Conservation (phyloP, 2,888 invertebrate genomes). For the Dasysyrphus tricinctus region DNA sequence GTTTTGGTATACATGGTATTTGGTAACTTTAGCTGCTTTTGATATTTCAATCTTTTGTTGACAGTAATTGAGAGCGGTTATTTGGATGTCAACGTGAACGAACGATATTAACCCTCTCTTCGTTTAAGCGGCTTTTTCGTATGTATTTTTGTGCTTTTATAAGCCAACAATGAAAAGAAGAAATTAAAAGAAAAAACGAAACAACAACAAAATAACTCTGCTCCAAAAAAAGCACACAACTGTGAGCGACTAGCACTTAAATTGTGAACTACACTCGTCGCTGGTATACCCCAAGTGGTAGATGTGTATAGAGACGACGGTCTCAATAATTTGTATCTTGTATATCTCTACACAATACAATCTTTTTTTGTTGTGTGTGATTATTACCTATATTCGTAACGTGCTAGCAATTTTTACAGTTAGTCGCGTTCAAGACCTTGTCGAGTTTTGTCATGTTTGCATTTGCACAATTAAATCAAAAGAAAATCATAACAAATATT, state of each 20-base stretch:
- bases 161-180: conserved; percentile 18
- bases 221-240: conserved; percentile 55
- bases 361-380: conserved; percentile 57
- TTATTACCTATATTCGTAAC: conserved; percentile 82
- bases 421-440: conserved; percentile 84
- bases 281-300: conserved; percentile 63
- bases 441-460: conserved; percentile 83
- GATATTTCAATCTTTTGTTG: conserved; percentile 48
- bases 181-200: background rate
- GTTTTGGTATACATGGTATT: conserved; percentile 7
- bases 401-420: conserved; percentile 83
- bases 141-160: conserved; percentile 31
- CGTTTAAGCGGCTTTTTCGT: conserved; percentile 26
- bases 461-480: conserved; percentile 76
- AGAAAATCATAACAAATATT: conserved; percentile 60
- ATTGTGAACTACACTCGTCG: conserved; percentile 59
- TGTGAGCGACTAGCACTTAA: conserved; percentile 60
- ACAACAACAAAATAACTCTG: background rate
- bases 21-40: conserved; percentile 30
- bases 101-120: conserved; percentile 20
- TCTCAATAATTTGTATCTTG: conserved; percentile 65
- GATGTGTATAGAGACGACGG: conserved; percentile 53
- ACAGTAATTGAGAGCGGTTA: conserved; percentile 37
- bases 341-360: conserved; percentile 41
- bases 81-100: background rate